phyloP scores from a whole-genome alignment of 2,888 invertebrate species.

The Drosophila trichaetosa region DNA sequence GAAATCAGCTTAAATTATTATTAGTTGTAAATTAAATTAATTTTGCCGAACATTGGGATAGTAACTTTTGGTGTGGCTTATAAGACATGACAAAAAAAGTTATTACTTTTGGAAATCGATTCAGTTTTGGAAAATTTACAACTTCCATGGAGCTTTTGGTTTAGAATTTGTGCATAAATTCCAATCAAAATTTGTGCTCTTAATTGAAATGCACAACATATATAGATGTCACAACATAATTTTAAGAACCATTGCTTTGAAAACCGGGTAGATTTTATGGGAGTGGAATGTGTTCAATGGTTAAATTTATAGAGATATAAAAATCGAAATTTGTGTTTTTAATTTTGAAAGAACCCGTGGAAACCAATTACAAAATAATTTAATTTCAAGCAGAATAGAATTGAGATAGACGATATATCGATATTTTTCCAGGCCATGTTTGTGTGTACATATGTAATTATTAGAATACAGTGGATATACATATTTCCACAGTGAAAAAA shows the following conservation, averaged over 20 bases:
- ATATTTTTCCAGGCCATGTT: slow-evolving; percentile 41
- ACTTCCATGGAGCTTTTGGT: neutral
- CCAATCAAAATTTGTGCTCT: neutral
- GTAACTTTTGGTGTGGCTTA: too few species aligned
- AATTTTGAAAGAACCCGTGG: neutral
- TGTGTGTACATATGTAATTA: slow-evolving; percentile 54
- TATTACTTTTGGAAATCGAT: neutral
- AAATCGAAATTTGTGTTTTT: neutral
- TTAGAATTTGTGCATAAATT: neutral
- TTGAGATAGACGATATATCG: slow-evolving; percentile 38
- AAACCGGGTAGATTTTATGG: neutral
- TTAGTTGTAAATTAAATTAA: too few species aligned
- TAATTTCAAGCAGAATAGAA: slow-evolving; percentile 2
- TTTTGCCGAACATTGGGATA: neutral
- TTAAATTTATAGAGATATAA: neutral
- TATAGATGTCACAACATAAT: neutral
- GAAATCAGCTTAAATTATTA: neutral
- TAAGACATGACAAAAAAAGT: too few species aligned
- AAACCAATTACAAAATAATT: neutral
- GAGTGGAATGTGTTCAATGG: neutral
- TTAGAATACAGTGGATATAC: slow-evolving; percentile 58
- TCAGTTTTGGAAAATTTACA: neutral
- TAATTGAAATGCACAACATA: neutral
- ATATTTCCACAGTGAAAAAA: slow-evolving; percentile 58
- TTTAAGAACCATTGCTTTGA: neutral